These are phyloP conservation scores for Taphrorychus bicolor DNA, from an alignment of 2,888 invertebrate species.

Conservation along the genomic window DNA sequence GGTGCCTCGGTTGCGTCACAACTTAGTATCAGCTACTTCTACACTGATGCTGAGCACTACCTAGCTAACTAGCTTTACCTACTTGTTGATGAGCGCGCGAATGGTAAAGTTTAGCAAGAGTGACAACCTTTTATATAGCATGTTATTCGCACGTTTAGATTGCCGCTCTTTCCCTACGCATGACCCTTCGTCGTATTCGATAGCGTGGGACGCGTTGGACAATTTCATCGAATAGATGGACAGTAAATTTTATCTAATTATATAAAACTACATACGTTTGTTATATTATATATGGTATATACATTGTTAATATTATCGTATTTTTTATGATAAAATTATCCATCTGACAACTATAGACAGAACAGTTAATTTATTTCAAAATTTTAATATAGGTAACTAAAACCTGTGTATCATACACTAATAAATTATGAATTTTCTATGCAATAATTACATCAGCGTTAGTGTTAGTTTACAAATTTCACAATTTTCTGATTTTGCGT, in stretches of 20 bases:
- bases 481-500: no score
- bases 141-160: slow-evolving; percentile 23
- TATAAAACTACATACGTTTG: neutral
- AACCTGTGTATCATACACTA: no score
- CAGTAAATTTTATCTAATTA: neutral
- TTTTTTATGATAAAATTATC: no score
- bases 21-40: slow-evolving; percentile 6
- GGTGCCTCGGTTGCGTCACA: neutral
- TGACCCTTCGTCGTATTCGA: slow-evolving; percentile 18
- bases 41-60: slow-evolving; percentile 7
- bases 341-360: no score
- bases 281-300: no score
- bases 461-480: no score
- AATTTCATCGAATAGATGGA: neutral
- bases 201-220: neutral
- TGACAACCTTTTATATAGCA: slow-evolving; percentile 34
- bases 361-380: no score
- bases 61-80: neutral
- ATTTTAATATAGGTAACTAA: no score
- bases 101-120: slow-evolving; percentile 23
- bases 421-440: no score
- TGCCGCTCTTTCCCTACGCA: slow-evolving; percentile 36
- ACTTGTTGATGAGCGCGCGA: slow-evolving; percentile 38
- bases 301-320: no score
- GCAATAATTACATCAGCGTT: no score